Evolutionary conservation across 2,113 vertebrate species (phyloP).

Genomic region (Arenaria interpres): DNA sequence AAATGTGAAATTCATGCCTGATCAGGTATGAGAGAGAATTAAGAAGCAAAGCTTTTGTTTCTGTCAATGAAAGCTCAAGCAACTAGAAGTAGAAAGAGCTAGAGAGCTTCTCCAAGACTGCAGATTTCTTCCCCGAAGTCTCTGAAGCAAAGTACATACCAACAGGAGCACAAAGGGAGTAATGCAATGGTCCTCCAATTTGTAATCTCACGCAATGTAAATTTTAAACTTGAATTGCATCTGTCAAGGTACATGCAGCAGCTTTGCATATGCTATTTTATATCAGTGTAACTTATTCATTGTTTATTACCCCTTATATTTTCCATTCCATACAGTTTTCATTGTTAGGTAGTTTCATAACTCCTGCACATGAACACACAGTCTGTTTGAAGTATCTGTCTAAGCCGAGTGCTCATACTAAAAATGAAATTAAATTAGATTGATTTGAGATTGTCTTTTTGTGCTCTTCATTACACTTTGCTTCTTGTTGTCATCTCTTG

Average conservation of each 20-base stretch:
- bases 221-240: neutral
- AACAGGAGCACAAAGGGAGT: neutral
- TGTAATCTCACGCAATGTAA: rapidly evolving
- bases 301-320: neutral
- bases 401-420: neutral
- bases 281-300: neutral
- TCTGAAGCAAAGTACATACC: neutral
- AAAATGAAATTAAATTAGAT: neutral
- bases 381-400: neutral
- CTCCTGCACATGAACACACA: neutral
- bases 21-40: neutral
- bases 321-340: neutral
- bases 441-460: neutral
- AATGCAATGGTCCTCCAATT: neutral
- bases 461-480: neutral
- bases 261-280: neutral
- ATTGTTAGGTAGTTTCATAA: neutral
- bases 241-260: neutral
- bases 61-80: neutral
- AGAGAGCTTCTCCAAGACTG: neutral
- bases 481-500: neutral
- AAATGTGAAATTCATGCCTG: neutral
- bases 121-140: neutral
- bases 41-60: neutral
- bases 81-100: neutral